Percentiles rank a stretch among this genome's conserved stretches.
Conservation (phyloP, 2,888 invertebrate species). For the Fragum sueziense region DNA sequence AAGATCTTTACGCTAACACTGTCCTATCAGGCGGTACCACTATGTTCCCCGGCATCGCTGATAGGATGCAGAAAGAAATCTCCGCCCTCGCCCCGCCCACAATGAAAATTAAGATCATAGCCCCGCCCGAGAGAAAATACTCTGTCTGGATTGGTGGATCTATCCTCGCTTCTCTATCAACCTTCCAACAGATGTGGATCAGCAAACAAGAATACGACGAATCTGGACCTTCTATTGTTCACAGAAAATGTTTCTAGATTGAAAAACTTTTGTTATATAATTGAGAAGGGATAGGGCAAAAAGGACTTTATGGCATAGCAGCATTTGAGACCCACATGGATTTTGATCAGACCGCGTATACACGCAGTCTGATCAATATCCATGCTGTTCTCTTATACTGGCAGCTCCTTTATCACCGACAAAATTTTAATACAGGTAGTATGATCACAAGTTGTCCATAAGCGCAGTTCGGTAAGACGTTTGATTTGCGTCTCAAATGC, state of each 20-base stretch:
- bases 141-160: neutral
- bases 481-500: too few relatives aligned
- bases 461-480: too few relatives aligned
- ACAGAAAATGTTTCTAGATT: constrained; percentile 55
- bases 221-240: neutral
- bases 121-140: constrained; percentile 3
- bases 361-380: too few relatives aligned
- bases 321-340: too few relatives aligned
- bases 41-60: constrained; percentile 94
- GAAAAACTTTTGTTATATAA: constrained; percentile 79
- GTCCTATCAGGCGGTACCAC: constrained; percentile 91
- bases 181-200: neutral
- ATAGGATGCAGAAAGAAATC: too few relatives aligned
- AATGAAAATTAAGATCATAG: constrained; percentile 61
- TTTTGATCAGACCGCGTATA: too few relatives aligned
- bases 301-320: too few relatives aligned
- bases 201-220: neutral
- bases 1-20: too few relatives aligned
- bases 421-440: too few relatives aligned
- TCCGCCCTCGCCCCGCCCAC: constrained; percentile 47
- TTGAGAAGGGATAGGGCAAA: constrained; percentile 83
- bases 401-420: too few relatives aligned
- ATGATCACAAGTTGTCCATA: too few relatives aligned
- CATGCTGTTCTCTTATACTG: too few relatives aligned
- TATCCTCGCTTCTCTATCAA: neutral